Evolutionary conservation across 2,888 invertebrate species (phyloP), one percentile per base, ranked within the genome.

Genomic region (Taphrorychus bicolor): DNA sequence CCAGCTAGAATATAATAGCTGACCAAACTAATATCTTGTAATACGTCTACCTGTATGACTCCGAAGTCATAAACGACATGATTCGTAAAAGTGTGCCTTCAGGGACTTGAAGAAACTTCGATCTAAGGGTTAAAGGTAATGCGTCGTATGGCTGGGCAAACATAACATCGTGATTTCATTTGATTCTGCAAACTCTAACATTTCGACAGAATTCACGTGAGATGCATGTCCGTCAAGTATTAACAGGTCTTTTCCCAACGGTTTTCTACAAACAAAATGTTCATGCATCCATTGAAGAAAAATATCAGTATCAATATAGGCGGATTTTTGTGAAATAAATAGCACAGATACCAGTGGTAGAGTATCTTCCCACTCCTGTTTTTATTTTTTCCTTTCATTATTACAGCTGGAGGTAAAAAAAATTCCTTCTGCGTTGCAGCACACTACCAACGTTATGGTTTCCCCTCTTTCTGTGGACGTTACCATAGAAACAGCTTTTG

Each of bases 21-120:
- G 61, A 41, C 70, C 71, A 67, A 71, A 71, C 56, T 71, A 66
- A 49, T 70, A 42, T 57, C 66, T 52, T 42, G 54, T 70, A 17
- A 71, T 14, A 63, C 18, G 56, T 63, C 9, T 63, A 16, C 54
- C 56, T 22, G 54, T 53, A 48, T 66, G 61, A 57, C 9, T 41
- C n/a, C 59, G 22, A 18, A 62, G 45, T 45, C 56, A 42, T 9
- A 21, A 2, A 57, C 57, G 21, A 49, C 48, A 59, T 22, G 17
- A 1, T 49, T 48, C 59, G 19, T 59, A 59, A 59, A 14, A 59
- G 24, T 11, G 45, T 22, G 48, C 14, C 48, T 58, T 58, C 5
- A 58, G 19, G 17, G 45, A 58, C 17, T 56, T 60, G 5, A 32
- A 56, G 40, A 40, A 56, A 2, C 1, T 18, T 7, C 24, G 54